Evolutionary conservation across 2,888 invertebrate genomes (phyloP), one percentile per base, ranked within the genome.

Genomic region (Deroplatys truncata): DNA sequence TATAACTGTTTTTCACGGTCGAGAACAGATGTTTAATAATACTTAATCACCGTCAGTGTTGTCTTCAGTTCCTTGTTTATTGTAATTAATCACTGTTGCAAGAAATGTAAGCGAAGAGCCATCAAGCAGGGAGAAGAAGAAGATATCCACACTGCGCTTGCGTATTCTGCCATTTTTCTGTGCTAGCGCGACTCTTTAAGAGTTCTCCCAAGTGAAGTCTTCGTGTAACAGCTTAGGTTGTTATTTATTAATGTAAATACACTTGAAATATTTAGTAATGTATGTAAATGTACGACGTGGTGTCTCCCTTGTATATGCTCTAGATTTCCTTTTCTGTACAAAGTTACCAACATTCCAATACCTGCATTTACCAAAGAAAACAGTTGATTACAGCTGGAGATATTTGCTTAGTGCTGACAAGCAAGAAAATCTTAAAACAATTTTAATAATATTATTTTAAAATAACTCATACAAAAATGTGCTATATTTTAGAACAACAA

Each of bases 1-100:
- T 72, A 25, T 72, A 72, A 25, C 56, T 72, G 56, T 72, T 72
- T 72, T 72, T 72, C 56, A 72, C 56, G 25, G 20, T 72, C 56
- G 56, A 72, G 56, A 72, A 72, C 20, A 72, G 56, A 72, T 25
- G 56, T 72, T 72, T 72, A 72, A 72, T 72, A 72, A 20, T 72
- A 72, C 16, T 72, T 72, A 86, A 86, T 86, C 86, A 86, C 82
- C 43, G 86, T 86, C n/a, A 86, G 49, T 86, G 86, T 86, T 86
- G 86, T 86, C 86, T 28, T 82, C 29, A 86, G 86, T 86, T 86
- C 86, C 86, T 86, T 82, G 86, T 86, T 86, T 72, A 86, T 86
- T 82, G 86, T 86, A 86, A 86, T 72, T 86, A 86, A 16, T 86
- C 86, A 86, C 82, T 86, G 86, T 86, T 86, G 29, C 72, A 25